A percentile compares a stretch with the other conserved stretches of the same genome.
Conservation (phyloP, 2,797 vertebrate species). For the Oophaga sylvatica region DNA sequence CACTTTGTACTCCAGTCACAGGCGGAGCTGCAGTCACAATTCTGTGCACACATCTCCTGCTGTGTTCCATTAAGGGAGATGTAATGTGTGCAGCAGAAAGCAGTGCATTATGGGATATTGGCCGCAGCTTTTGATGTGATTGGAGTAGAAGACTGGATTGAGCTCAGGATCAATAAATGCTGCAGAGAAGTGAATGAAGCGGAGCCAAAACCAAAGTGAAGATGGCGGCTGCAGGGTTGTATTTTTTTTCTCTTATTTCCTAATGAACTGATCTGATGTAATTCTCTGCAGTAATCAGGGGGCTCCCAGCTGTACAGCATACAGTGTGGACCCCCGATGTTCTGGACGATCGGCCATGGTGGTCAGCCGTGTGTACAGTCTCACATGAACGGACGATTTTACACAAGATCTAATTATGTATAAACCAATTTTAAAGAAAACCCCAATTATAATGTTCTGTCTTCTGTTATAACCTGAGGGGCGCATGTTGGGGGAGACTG, state of each 20-base stretch:
- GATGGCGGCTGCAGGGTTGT: background rate
- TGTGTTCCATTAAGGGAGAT: background rate
- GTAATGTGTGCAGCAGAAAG: too few relatives aligned
- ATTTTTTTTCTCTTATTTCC: background rate
- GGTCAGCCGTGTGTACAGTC: too few relatives aligned
- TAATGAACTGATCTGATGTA: background rate
- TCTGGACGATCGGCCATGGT: background rate
- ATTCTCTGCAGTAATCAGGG: background rate
- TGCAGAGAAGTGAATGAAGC: background rate
- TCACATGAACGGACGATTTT: slow-evolving; percentile 7
- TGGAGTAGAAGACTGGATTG: background rate
- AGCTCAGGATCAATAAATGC: background rate
- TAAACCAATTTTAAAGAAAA: background rate
- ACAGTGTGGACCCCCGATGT: background rate
- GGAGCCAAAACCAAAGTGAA: slow-evolving; percentile 29
- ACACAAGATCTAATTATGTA: background rate
- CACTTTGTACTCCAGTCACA: background rate
- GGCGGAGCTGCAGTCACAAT: background rate
- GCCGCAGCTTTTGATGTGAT: background rate
- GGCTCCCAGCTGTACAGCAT: background rate
- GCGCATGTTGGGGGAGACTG: too few relatives aligned
- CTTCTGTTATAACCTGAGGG: background rate
- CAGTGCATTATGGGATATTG: background rate
- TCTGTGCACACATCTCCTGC: background rate
- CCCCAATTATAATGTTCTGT: background rate